phyloP scores from a whole-genome alignment of 2,888 invertebrate genomes.

The Oligia latruncula region DNA sequence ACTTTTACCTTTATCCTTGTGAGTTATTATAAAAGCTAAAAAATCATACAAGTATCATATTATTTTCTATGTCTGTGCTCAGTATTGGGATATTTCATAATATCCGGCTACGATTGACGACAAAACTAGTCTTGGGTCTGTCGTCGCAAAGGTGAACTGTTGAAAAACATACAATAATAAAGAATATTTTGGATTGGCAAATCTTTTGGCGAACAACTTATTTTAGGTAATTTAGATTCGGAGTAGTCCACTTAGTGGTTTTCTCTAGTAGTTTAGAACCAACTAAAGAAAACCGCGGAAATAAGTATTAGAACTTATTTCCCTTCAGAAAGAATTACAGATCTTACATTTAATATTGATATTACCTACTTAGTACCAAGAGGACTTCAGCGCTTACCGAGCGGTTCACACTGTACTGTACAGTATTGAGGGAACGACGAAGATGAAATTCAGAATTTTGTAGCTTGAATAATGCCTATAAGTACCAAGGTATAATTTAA shows the following conservation, averaged over 20 bases:
- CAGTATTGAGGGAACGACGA: no score
- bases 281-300: neutral
- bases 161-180: neutral
- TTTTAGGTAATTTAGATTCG: neutral
- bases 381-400: no score
- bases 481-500: no score
- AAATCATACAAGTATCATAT: slow-evolving; percentile 18
- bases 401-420: no score
- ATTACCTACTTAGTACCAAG: no score
- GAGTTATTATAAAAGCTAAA: slow-evolving; percentile 26
- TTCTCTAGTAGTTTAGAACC: neutral
- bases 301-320: neutral
- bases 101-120: slow-evolving; percentile 45
- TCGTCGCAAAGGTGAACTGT: slow-evolving; percentile 31
- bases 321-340: neutral
- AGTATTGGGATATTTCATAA: slow-evolving; percentile 31
- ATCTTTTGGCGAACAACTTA: neutral
- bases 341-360: neutral
- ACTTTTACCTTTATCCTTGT: slow-evolving; percentile 31
- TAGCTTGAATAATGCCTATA: no score
- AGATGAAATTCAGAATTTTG: no score
- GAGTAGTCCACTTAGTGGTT: neutral
- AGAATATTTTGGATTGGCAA: neutral
- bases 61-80: slow-evolving; percentile 24
- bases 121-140: slow-evolving; percentile 16